Base-by-base conservation (phyloP, 1,140 invertebrate genomes). In the Sitobion miscanthi region DNA sequence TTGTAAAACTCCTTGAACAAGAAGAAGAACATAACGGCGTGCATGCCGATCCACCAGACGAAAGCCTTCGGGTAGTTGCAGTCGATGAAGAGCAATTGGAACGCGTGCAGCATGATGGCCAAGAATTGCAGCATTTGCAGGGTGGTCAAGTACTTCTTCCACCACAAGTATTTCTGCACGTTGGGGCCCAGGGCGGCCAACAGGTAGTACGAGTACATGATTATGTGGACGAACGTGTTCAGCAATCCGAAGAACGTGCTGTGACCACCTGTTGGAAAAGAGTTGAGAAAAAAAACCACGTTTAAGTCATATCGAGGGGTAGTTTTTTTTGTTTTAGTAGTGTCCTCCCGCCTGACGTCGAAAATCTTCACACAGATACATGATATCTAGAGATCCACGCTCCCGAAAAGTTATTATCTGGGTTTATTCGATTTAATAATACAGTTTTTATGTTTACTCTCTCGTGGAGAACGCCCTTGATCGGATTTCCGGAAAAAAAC, bases 151-250 rank as follows among this genome's bases (percentile, higher is more conserved):
- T 99, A 98, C 94, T 97, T 98, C 96, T 99, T 99, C 98, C 98
- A 99, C 98, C 98, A 99, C 17, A 99, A 95, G 94, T 97, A 98
- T 91, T 97, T 98, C 95, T 98, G 98, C 94, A 98, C 96, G 86
- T 96, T 96, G 0, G 98, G 98, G 86, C 98, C 98, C 94, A 99
- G 96, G 0, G 98, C 98, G 25, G 98, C 97, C 90, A 99, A 95
- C 94, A 98, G 96, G 95, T 99, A 99, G 95, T 99, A 99, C 0
- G 96, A 96, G 95, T 99, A 99, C 98, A 99, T 99, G 49, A 99
- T 95, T 57, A 98, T 97, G 95, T 99, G 98, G 7, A 99, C 98
- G 94, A 98, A 98, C 3, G 97, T 97, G 95, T 99, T 99, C 42
- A 98, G 95, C n/a, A 97, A 95, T 35, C 97, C 97, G 93, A 98